These are phyloP conservation scores for Microcebus jonahi DNA, from an alignment of 2,113 vertebrate genomes.

Conservation along the genomic window DNA sequence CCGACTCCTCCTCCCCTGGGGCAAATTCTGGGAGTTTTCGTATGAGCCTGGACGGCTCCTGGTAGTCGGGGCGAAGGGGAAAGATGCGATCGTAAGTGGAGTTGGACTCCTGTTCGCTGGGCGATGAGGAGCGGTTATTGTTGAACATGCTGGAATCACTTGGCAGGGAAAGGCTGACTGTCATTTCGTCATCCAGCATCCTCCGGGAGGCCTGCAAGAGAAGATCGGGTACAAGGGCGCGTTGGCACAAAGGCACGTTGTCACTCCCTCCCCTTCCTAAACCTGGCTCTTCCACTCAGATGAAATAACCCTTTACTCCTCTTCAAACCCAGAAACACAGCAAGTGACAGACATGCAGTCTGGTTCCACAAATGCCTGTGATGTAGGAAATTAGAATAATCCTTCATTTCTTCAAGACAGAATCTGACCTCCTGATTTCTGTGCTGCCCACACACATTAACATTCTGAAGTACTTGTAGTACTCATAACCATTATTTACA, in stretches of 20 bases:
- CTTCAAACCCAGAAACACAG: not conserved
- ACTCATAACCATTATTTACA: not conserved
- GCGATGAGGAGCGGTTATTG: slow-evolving; percentile 90
- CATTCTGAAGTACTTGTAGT: not conserved
- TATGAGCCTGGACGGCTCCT: slow-evolving; percentile 95
- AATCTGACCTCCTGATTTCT: not conserved
- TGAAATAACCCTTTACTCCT: not conserved
- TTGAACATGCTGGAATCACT: slow-evolving; percentile 93
- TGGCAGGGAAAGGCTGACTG: slow-evolving; percentile 93
- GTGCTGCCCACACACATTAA: not conserved
- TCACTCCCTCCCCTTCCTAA: not conserved
- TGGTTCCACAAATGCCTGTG: not conserved
- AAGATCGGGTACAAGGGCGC: not conserved
- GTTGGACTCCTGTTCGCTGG: slow-evolving; percentile 92
- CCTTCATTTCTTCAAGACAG: not conserved
- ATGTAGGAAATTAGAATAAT: not conserved
- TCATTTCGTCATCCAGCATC: slow-evolving; percentile 96
- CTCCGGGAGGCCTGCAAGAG: slow-evolving; percentile 92
- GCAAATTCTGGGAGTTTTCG: slow-evolving; percentile 94
- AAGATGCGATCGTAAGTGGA: slow-evolving; percentile 97
- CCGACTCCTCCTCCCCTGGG: slow-evolving; percentile 88
- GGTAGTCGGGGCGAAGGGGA: slow-evolving; percentile 95
- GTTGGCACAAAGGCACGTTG: not conserved
- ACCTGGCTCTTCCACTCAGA: not conserved
- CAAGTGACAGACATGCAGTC: not conserved